Evolutionary conservation across 2,888 invertebrate genomes (phyloP).

Genomic region (Sialis fuliginosa): DNA sequence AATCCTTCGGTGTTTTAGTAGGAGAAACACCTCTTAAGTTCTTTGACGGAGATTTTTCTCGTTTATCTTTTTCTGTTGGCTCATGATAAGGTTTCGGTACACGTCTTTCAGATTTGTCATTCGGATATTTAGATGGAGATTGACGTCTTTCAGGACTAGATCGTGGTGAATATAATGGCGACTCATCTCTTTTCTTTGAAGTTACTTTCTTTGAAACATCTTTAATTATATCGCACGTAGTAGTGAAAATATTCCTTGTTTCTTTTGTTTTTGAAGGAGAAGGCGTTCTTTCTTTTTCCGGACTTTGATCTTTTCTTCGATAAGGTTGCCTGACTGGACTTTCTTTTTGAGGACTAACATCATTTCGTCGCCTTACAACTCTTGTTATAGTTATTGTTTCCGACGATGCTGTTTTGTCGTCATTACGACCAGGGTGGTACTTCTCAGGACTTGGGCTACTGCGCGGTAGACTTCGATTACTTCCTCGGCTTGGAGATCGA

Average conservation of each 20-base stretch:
- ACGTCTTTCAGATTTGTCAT: not conserved
- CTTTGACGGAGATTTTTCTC: too few relatives aligned
- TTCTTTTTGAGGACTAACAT: slow-evolving; percentile 13
- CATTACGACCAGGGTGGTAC: slow-evolving; percentile 12
- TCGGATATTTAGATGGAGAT: too few relatives aligned
- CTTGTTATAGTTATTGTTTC: slow-evolving; percentile 7
- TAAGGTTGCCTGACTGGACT: slow-evolving; percentile 7
- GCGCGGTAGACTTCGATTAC: slow-evolving; percentile 26
- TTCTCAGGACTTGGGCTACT: slow-evolving; percentile 29
- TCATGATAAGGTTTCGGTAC: not conserved
- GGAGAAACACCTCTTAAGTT: too few relatives aligned
- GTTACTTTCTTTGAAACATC: too few relatives aligned
- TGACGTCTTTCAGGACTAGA: too few relatives aligned
- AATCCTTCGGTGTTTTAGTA: too few relatives aligned
- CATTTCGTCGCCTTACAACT: not conserved
- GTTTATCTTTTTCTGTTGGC: too few relatives aligned
- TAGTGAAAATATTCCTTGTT: too few relatives aligned
- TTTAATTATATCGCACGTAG: too few relatives aligned
- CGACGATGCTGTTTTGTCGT: slow-evolving; percentile 9
- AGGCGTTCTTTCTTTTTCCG: not conserved
- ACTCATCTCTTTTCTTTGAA: too few relatives aligned
- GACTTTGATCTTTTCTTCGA: not conserved
- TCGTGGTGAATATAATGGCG: too few relatives aligned
- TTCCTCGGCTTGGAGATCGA: slow-evolving; percentile 35
- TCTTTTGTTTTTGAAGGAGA: too few relatives aligned